Evolutionary conservation across 2,113 vertebrate genomes (phyloP), one percentile per base, ranked within the genome.

Genomic region (Nycticebus coucang): DNA sequence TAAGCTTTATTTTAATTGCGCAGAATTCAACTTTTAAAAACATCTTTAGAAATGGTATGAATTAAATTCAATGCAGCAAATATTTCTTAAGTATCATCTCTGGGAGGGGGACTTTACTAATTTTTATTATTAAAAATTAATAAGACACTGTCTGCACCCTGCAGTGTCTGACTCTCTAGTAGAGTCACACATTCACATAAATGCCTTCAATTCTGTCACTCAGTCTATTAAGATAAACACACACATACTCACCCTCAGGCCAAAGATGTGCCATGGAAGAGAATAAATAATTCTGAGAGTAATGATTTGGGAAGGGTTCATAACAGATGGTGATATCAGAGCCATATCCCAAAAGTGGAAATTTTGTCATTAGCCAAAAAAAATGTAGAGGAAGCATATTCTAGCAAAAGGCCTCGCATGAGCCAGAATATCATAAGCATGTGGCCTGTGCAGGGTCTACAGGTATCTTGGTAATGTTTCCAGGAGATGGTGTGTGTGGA

Each of bases 1-100:
- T 72, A 92, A 94, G 26, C 7, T 81, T 79, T 86, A 35, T 87
- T 94, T 94, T 81, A 88, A 75, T 86, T 45, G 53, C 62, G 12
- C 55, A 30, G 30, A 84, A 74, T 50, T 96, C 22, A 26, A 22
- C 30, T 64, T 83, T 87, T 60, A 19, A 57, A 60, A 80, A 74
- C 45, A 82, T 64, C 50, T 85, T 89, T 85, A 81, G 10, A 92
- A 60, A 75, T 45, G 12, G 26, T 60, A n/a, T 68, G 91, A 78
- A 37, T 79, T 28, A 80, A 93, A 95, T 78, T 91, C 68, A 57
- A 3, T 72, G 91, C 22, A 78, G 45, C 5, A 91, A 93, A 85
- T 89, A 87, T 68, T 37, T 59, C 59, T 41, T 94, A 28, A 82
- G 11, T 88, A 83, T 79, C 33, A 93, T 81, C 45, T 91, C 15